Evolutionary conservation across 2,888 invertebrate species (phyloP).

Genomic region (Cataglyphis livida): DNA sequence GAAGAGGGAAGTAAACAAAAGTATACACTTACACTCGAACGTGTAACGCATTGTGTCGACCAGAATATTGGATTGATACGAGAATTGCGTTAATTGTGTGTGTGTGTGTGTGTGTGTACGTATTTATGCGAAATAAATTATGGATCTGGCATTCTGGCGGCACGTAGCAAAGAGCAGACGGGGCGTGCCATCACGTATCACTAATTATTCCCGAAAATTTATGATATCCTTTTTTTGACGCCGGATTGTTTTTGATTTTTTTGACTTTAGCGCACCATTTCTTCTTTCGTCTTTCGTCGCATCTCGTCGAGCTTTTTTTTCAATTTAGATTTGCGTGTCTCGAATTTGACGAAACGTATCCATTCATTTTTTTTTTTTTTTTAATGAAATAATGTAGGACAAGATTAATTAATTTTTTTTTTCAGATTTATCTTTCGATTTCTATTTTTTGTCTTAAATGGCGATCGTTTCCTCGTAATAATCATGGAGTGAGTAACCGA

Average conservation of each 20-base stretch:
- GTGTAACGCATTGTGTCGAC: constrained; percentile 58
- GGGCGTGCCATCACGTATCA: constrained; percentile 20
- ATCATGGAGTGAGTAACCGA: background rate
- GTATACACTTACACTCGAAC: constrained; percentile 52
- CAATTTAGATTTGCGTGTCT: constrained; percentile 1
- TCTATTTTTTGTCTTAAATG: background rate
- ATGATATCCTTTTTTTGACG: constrained; percentile 15
- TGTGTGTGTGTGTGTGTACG: background rate
- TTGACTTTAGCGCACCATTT: constrained; percentile 24
- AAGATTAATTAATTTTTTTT: background rate
- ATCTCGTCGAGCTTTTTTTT: constrained; percentile 13
- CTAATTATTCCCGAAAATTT: constrained; percentile 63
- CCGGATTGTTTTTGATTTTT: constrained; percentile 53
- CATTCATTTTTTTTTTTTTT: background rate
- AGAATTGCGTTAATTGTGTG: constrained; percentile 65
- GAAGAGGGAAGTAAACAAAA: constrained; percentile 43
- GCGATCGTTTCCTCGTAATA: background rate
- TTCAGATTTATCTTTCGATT: background rate
- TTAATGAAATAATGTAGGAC: background rate
- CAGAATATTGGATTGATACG: constrained; percentile 61
- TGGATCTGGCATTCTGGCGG: constrained; percentile 37
- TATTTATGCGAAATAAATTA: constrained; percentile 66
- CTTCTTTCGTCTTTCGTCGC: background rate
- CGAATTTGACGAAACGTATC: background rate
- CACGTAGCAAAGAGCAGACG: constrained; percentile 47